A percentile compares a stretch with the other conserved stretches of the same genome.
Evolutionary conservation across 2,113 vertebrate genomes (phyloP).

Genomic region (Cyphomyrus discorhynchus): DNA sequence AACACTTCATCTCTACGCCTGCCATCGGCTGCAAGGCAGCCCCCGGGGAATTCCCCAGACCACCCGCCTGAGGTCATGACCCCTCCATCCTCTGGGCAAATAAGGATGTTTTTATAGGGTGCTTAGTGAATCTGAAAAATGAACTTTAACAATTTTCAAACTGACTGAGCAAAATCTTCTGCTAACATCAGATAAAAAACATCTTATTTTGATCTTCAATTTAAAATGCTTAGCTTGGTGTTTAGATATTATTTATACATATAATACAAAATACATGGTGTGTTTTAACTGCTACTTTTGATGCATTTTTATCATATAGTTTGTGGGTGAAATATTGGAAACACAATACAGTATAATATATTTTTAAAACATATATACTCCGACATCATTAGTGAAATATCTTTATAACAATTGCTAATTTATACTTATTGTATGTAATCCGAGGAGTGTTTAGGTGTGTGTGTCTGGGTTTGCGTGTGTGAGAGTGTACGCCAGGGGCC

Average conservation of each 20-base stretch:
- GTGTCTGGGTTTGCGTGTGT: neutral
- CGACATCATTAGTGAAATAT: neutral
- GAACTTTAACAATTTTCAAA: neutral
- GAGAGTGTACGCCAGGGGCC: neutral
- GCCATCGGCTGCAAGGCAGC: neutral
- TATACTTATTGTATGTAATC: neutral
- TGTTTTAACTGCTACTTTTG: neutral
- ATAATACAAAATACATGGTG: neutral
- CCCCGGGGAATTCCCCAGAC: neutral
- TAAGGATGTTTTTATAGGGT: neutral
- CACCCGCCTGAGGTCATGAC: slow-evolving; percentile 7
- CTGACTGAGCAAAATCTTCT: neutral
- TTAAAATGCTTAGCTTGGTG: neutral
- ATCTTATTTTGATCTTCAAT: neutral
- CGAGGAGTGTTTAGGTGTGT: neutral
- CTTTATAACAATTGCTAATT: neutral
- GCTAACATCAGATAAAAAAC: neutral
- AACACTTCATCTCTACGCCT: neutral
- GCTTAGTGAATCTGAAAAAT: neutral
- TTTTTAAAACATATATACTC: neutral
- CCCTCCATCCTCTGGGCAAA: slow-evolving; percentile 1
- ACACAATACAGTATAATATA: neutral
- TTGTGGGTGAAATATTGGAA: neutral
- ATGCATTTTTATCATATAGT: neutral
- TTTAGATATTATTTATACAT: neutral